These are phyloP conservation scores for Drosophila sulfurigaster DNA, from an alignment of 1,140 invertebrate species.

Conservation along the genomic window DNA sequence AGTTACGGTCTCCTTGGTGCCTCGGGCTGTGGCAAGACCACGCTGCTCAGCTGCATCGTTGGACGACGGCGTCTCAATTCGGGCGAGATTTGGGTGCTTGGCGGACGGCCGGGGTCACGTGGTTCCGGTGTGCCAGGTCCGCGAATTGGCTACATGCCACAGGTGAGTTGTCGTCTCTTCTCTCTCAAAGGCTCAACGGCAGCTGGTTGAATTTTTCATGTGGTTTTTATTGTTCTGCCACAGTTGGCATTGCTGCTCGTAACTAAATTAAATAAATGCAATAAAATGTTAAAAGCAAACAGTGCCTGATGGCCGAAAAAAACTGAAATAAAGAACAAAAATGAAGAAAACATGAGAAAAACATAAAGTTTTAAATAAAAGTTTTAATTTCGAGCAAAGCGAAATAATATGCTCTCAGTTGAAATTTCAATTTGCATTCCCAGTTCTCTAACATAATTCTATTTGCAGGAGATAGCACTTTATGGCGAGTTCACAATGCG, in stretches of 20 bases:
- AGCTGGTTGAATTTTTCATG: constrained; percentile 65
- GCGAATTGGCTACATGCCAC: constrained; percentile 89
- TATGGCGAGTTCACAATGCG: constrained; percentile 96
- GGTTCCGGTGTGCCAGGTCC: constrained; percentile 94
- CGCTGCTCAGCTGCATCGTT: constrained; percentile 94
- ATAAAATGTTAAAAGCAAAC: constrained; percentile 64
- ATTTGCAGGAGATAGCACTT: constrained; percentile 93
- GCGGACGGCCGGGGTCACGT: constrained; percentile 92
- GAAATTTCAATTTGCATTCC: background rate
- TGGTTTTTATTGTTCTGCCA: constrained; percentile 68
- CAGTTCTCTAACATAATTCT: constrained; percentile 16
- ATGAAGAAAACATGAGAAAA: constrained; percentile 10
- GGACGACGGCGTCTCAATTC: constrained; percentile 92
- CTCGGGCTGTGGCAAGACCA: constrained; percentile 94
- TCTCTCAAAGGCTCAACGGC: background rate
- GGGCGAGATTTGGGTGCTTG: constrained; percentile 94
- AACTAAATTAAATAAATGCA: constrained; percentile 80
- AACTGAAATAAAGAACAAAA: too few species aligned
- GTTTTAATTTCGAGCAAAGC: constrained; percentile 35
- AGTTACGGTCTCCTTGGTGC: constrained; percentile 95
- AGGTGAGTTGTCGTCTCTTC: constrained; percentile 84
- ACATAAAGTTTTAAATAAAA: constrained; percentile 60
- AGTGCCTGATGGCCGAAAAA: constrained; percentile 1
- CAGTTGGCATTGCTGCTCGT: constrained; percentile 46
- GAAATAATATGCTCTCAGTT: constrained; percentile 49